phyloP scores from a whole-genome alignment of 1,140 invertebrate genomes.

The Vanessa atalanta region DNA sequence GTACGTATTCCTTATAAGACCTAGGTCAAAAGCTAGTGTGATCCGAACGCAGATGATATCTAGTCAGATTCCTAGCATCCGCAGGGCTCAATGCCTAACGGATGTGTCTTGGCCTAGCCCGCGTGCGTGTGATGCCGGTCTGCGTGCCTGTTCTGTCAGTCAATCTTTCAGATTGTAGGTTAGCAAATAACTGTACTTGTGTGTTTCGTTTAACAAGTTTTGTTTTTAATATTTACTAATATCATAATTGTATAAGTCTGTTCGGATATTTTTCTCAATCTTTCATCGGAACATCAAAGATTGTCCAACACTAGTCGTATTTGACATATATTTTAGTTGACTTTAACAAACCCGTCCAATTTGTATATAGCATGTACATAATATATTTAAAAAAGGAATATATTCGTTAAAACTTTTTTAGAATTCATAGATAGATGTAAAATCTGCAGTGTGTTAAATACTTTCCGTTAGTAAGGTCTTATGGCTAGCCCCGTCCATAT shows the following conservation, averaged over 20 bases:
- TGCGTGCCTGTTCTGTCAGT: conserved; percentile 55
- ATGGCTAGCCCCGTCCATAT: no score
- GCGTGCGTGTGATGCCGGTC: conserved; percentile 46
- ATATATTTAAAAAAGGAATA: no score
- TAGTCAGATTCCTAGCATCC: conserved; percentile 63
- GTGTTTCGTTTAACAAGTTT: neutral
- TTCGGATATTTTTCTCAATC: neutral
- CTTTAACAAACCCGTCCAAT: no score
- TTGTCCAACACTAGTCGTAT: no score
- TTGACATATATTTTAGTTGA: no score
- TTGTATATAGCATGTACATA: no score
- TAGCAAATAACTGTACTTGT: conserved; percentile 52
- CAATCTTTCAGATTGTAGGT: conserved; percentile 54
- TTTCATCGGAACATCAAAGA: no score
- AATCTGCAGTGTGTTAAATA: no score
- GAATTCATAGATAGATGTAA: no score
- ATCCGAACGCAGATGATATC: conserved; percentile 61
- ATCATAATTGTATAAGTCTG: neutral
- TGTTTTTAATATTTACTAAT: conserved; percentile 4
- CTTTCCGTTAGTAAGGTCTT: no score
- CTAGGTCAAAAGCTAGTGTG: conserved; percentile 35
- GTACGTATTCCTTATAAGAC: conserved; percentile 13
- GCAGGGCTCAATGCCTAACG: conserved; percentile 66
- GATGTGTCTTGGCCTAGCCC: conserved; percentile 47
- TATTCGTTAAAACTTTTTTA: no score